phyloP scores from a whole-genome alignment of 2,113 vertebrate genomes.

The Cyanoramphus novaezelandiae region DNA sequence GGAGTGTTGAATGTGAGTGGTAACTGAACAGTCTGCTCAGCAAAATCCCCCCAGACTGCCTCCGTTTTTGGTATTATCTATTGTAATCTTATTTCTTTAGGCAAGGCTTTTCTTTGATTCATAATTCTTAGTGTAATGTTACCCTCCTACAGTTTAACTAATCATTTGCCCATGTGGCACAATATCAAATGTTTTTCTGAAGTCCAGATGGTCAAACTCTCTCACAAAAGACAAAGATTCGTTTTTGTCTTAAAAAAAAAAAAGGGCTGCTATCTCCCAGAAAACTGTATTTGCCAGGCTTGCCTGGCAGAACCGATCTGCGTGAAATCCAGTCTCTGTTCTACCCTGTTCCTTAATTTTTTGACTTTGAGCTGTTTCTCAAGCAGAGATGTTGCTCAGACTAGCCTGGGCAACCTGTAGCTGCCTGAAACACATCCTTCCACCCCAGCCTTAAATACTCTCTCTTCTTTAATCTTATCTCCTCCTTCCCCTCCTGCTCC shows the following conservation, averaged over 20 bases:
- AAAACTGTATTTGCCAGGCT: slow-evolving; percentile 8
- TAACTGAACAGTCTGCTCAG: slow-evolving; percentile 22
- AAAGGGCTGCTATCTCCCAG: neutral
- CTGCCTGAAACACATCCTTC: neutral
- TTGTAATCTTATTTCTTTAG: neutral
- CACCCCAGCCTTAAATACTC: neutral
- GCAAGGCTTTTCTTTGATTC: slow-evolving; percentile 38
- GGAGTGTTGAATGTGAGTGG: neutral
- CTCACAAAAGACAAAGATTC: slow-evolving; percentile 45
- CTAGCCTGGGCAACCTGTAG: neutral
- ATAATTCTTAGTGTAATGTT: slow-evolving; percentile 21
- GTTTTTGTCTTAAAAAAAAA: slow-evolving; percentile 5
- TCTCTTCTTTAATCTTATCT: neutral
- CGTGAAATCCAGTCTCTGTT: neutral
- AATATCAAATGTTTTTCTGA: slow-evolving; percentile 2
- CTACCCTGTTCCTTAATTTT: neutral
- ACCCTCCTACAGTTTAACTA: slow-evolving; percentile 28
- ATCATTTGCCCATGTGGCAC: neutral
- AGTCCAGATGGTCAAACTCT: slow-evolving; percentile 63
- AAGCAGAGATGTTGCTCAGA: neutral
- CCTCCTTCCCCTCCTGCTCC: neutral
- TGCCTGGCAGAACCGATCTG: neutral
- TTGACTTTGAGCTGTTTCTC: neutral
- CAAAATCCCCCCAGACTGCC: neutral
- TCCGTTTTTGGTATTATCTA: slow-evolving; percentile 25